Evolutionary conservation across 2,113 vertebrate genomes (phyloP).

Genomic region (Centrocercus urophasianus): DNA sequence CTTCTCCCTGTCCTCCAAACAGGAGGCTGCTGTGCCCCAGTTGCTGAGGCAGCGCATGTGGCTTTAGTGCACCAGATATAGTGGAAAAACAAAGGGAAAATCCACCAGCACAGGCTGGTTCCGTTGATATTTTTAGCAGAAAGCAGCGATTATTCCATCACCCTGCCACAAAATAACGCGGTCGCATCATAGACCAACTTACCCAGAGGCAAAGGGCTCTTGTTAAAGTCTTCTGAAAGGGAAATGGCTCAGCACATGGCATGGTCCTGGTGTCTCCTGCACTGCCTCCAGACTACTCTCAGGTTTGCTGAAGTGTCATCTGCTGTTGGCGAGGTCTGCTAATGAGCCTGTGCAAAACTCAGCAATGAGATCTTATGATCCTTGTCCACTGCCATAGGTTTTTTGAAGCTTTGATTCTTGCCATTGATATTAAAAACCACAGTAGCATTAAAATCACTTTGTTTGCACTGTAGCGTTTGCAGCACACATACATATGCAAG

Average conservation of each 20-base stretch:
- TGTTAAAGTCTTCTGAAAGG: constrained; percentile 17
- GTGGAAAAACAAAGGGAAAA: background rate
- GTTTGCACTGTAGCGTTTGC: background rate
- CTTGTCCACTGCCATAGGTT: background rate
- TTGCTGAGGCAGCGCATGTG: fast-evolving
- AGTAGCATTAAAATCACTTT: background rate
- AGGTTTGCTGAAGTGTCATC: background rate
- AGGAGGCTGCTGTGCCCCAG: background rate
- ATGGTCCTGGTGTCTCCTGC: background rate
- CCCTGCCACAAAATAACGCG: constrained; percentile 1
- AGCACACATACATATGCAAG: background rate
- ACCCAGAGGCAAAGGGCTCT: background rate
- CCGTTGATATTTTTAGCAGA: constrained; percentile 38
- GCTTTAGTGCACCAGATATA: background rate
- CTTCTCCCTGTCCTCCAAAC: background rate
- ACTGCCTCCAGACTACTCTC: background rate
- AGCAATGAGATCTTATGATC: background rate
- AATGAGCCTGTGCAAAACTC: background rate
- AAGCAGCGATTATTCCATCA: constrained; percentile 36
- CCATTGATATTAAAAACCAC: constrained; percentile 6
- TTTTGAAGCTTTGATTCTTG: background rate
- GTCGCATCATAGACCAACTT: background rate
- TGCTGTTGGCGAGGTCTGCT: background rate
- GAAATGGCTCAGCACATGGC: background rate
- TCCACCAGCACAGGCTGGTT: background rate